These are phyloP conservation scores for Lophotis ruficrista DNA, from an alignment of 2,113 vertebrate species.

Conservation along the genomic window DNA sequence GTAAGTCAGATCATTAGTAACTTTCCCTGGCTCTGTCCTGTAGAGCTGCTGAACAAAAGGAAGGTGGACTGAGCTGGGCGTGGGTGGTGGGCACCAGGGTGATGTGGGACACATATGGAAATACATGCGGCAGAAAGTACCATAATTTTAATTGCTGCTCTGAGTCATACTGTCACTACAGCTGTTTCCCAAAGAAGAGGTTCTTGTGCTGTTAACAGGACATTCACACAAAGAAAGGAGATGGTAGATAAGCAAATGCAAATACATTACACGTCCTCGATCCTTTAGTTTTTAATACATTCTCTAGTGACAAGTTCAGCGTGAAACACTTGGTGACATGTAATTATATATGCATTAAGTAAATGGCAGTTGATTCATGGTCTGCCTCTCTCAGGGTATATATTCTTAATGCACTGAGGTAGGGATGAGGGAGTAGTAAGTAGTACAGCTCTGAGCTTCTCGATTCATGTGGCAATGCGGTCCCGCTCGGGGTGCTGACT, in stretches of 20 bases:
- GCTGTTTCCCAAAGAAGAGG: not conserved
- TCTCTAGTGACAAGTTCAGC: not conserved
- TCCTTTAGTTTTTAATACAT: not conserved
- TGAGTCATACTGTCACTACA: not conserved
- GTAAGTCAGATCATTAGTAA: not conserved
- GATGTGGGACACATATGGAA: not conserved
- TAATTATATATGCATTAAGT: not conserved
- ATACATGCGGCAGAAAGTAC: not conserved
- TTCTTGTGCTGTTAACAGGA: not conserved
- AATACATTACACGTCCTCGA: not conserved
- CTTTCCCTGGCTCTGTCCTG: not conserved
- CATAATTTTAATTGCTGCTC: not conserved
- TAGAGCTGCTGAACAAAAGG: not conserved
- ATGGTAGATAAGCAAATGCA: conserved; percentile 35
- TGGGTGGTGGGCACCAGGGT: not conserved
- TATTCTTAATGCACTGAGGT: not conserved
- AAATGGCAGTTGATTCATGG: not conserved
- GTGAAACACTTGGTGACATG: not conserved
- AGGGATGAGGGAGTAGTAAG: not conserved
- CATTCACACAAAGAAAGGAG: not conserved
- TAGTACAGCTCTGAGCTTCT: not conserved
- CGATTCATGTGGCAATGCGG: conserved; percentile 11
- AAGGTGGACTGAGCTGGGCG: not conserved
- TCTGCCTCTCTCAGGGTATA: not conserved
- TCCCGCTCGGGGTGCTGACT: conserved; percentile 40